Conservation (phyloP, 2,888 invertebrate genomes). For the Actias luna region DNA sequence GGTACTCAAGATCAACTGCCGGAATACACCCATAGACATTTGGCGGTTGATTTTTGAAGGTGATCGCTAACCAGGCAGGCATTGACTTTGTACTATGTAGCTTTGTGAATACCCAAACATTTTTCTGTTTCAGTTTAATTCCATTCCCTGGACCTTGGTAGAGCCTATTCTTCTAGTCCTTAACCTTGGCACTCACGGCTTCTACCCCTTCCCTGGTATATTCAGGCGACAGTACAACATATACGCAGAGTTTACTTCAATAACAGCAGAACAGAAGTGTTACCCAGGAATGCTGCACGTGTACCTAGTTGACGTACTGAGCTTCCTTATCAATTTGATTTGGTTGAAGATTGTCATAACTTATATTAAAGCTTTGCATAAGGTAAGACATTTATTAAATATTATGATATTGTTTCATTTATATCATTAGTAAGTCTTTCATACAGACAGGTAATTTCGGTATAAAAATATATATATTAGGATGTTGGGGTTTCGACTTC, state of each 20-base stretch:
- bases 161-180: slow-evolving; percentile 53
- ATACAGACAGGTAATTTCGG: too few relatives aligned
- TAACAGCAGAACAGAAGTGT: slow-evolving; percentile 41
- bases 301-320: slow-evolving; percentile 51
- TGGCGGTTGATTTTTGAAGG: too few relatives aligned
- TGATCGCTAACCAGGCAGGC: too few relatives aligned
- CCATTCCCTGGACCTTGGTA: slow-evolving; percentile 47
- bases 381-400: slow-evolving; percentile 41
- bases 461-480: too few relatives aligned
- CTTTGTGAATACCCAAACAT: background rate
- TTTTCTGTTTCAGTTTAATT: slow-evolving; percentile 38
- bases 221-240: slow-evolving; percentile 43
- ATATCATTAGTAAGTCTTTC: too few relatives aligned
- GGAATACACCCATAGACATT: too few relatives aligned
- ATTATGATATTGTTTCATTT: slow-evolving; percentile 8
- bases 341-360: slow-evolving; percentile 59
- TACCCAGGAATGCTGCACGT: slow-evolving; percentile 66
- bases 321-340: slow-evolving; percentile 57
- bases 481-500: too few relatives aligned
- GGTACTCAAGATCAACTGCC: too few relatives aligned
- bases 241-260: slow-evolving; percentile 44
- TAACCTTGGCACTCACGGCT: slow-evolving; percentile 67
- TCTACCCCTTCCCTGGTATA: slow-evolving; percentile 59
- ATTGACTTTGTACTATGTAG: too few relatives aligned
- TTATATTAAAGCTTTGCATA: slow-evolving; percentile 53